These are phyloP conservation scores for Glyptemys insculpta DNA, from an alignment of 2,797 vertebrate genomes.

Conservation along the genomic window DNA sequence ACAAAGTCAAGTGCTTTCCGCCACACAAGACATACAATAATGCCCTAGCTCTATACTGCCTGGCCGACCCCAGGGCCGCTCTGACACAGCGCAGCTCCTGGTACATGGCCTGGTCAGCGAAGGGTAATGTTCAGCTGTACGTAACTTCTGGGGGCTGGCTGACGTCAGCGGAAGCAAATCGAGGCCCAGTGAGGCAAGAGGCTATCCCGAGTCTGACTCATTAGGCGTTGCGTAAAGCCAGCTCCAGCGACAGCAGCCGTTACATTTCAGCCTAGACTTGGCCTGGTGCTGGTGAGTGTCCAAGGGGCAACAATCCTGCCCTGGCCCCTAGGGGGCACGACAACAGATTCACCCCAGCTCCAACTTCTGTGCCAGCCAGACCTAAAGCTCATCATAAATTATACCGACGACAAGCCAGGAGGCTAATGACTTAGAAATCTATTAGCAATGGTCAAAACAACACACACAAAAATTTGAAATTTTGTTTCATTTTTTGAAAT, in stretches of 20 bases:
- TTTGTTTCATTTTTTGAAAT: not conserved
- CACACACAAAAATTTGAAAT: not conserved
- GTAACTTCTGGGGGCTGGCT: rapidly evolving
- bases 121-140: rapidly evolving
- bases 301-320: not conserved
- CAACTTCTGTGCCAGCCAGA: not conserved
- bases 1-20: not conserved
- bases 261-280: not conserved
- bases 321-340: not conserved
- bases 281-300: not conserved
- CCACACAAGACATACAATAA: rapidly evolving
- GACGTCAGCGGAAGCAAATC: not conserved
- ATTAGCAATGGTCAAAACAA: not conserved
- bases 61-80: not conserved
- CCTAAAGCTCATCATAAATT: not conserved
- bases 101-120: not conserved
- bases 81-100: rapidly evolving
- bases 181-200: not conserved
- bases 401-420: not conserved
- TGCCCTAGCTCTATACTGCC: not conserved
- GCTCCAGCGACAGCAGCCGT: not conserved
- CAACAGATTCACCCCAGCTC: not conserved
- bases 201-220: rapidly evolving
- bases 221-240: no score
- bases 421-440: not conserved